Evolutionary conservation across 2,797 vertebrate genomes (phyloP), one percentile per base, ranked within the genome.

Genomic region (Pseudomugil tenellus): DNA sequence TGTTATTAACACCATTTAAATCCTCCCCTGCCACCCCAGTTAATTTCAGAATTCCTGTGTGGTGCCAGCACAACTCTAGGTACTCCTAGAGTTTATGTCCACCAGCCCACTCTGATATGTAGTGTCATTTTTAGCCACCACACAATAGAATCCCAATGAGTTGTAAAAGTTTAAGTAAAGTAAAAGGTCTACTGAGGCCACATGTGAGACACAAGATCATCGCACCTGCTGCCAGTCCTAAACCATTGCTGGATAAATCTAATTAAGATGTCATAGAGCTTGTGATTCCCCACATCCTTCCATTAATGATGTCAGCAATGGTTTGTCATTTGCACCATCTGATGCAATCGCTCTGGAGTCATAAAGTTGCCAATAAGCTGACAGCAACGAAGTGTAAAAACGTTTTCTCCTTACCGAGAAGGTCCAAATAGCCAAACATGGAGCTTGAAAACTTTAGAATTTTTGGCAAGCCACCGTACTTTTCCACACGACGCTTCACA

Each of bases 1-100:
- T 32, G 80, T 89, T 80, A 90, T 89, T 76, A 89, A 84, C 82
- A 94, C 91, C 94, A 95, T 94, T 94, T 93, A 93, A 90, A 77
- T 57, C 69, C 32, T 68, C 58, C 59, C 54, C 41, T 9, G 29
- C 48, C 68, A 6, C 49, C 39, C 46, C 16, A 51, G 23, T 39
- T 63, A 66, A 53, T 35, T 31, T 56, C 57, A 19, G 28, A 77
- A 62, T 58, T 65, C 1, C 35, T 52, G 48, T 48, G 57, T 35
- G 46, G n/a, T 58, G 56, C 63, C 70, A 80, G 61, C 37, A 69
- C 34, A 58, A 25, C 29, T 51, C 32, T 34, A 58, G 63, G 51
- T 58, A 48, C 62, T 43, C 54, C 62, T 56, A 16, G 23, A 66
- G 58, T 62, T 83, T 63, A 70, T 56, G 66, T 70, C 58, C 77